Evolutionary conservation across 2,888 invertebrate species (phyloP).

Genomic region (Lithophane ornitopus): DNA sequence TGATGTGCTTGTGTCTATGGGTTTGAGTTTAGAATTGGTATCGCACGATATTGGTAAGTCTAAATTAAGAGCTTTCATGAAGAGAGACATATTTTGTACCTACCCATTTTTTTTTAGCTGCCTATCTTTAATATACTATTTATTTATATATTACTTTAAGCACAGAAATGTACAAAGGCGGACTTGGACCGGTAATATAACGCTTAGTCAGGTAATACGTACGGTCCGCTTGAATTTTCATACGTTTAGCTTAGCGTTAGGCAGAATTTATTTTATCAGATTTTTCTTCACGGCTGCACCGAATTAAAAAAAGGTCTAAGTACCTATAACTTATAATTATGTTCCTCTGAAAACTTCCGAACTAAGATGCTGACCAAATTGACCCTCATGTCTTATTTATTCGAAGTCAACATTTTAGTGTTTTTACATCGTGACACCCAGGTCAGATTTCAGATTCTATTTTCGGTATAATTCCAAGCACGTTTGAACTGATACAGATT

Average conservation of each 20-base stretch:
- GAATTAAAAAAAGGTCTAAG: too few species aligned
- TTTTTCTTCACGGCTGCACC: not conserved
- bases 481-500: conserved; percentile 83
- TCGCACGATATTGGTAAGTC: conserved; percentile 6
- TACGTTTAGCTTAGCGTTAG: not conserved
- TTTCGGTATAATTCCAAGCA: conserved; percentile 75
- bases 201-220: too few species aligned
- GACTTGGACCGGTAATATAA: too few species aligned
- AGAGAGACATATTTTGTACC: not conserved
- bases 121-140: too few species aligned
- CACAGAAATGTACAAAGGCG: too few species aligned
- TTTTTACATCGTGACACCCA: conserved; percentile 46
- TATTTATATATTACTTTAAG: too few species aligned
- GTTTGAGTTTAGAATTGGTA: conserved; percentile 7
- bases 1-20: conserved; percentile 74
- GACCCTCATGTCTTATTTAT: not conserved
- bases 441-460: conserved; percentile 46
- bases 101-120: too few species aligned
- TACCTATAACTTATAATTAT: not conserved
- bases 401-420: conserved; percentile 13
- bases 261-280: too few species aligned
- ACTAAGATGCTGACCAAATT: not conserved
- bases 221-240: not conserved
- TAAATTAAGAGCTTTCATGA: not conserved
- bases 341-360: not conserved